These are phyloP conservation scores for Leucophenga varia DNA, from an alignment of 1,140 invertebrate species.

Conservation along the genomic window DNA sequence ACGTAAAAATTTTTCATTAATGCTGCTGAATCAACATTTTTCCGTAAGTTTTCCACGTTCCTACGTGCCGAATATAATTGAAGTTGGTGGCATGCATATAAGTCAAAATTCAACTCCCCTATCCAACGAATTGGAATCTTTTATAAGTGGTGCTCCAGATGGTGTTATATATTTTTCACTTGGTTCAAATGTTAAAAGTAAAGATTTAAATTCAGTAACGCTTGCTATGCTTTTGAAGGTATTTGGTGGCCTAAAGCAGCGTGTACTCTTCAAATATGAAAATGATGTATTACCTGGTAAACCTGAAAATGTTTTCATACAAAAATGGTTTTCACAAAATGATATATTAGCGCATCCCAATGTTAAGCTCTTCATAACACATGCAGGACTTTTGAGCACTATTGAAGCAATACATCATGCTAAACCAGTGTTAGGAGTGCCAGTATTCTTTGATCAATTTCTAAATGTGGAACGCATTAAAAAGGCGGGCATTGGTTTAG, in stretches of 20 bases:
- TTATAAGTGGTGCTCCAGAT: conserved; percentile 60
- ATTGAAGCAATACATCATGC: conserved; percentile 72
- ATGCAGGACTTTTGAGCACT: conserved; percentile 71
- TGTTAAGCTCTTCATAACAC: conserved; percentile 70
- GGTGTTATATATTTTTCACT: conserved; percentile 67
- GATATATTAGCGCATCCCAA: conserved; percentile 68
- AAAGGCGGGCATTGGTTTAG: conserved; percentile 57
- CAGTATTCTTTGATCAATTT: conserved; percentile 67
- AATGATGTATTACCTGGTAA: conserved; percentile 59
- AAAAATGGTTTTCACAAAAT: conserved; percentile 71
- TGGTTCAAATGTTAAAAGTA: conserved; percentile 64
- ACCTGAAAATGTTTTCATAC: conserved; percentile 64
- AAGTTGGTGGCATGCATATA: conserved; percentile 61
- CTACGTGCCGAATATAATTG: conserved; percentile 58
- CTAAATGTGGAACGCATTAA: conserved; percentile 59
- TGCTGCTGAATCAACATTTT: conserved; percentile 61
- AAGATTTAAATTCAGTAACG: conserved; percentile 59
- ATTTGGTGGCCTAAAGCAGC: conserved; percentile 62
- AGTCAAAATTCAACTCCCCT: conserved; percentile 45
- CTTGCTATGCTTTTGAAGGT: conserved; percentile 59
- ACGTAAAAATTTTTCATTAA: conserved; percentile 52
- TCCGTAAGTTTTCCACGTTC: conserved; percentile 56
- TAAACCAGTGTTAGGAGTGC: conserved; percentile 71
- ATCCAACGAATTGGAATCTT: conserved; percentile 57
- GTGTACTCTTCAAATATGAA: conserved; percentile 72